Evolutionary conservation across 2,113 vertebrate genomes (phyloP), one percentile per base, ranked within the genome.

Genomic region (Myotis brandtii): DNA sequence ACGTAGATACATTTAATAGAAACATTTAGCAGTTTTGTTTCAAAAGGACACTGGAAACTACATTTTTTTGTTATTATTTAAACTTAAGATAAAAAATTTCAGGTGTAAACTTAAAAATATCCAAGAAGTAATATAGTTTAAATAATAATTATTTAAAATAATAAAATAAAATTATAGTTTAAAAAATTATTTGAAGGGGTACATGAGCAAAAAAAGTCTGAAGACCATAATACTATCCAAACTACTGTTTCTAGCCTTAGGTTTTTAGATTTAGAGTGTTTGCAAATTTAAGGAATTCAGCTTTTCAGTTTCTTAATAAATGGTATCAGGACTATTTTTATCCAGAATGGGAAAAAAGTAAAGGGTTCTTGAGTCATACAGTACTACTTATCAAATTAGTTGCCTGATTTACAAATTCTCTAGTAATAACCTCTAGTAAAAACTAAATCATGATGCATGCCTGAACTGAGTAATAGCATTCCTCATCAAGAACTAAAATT

Each of bases 401-500:
- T 54, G 46, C 16, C 54, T 52, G n/a, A 79, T 66, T 93, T 79
- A 82, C 52, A 89, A 91, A 79, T 83, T 89, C 30, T 93, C n/a
- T 62, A 66, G 54, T 48, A 66, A 72, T 13, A 94, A 80, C 66
- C 50, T 73, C 79, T 48, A 48, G 75, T 52, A n/a, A 52, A 52
- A 52, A 52, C 54, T 79, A 62, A 82, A 83, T 66, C 23, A 93
- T 10, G 37, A 76, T 72, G 43, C 54, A 87, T 5, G 10, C 40
- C 66, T n/a, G 23, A 30, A 76, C n/a, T 87, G n/a, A 90, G 40
- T 50, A 76, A 87, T 3, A 56, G 20, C 54, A 91, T 93, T 94
- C 37, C 62, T 93, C 48, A 90, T 20, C 69, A 96, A 90, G 48
- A 87, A 27, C 62, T 83, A 89, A 82, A 94, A 83, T 93, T 80